These are phyloP conservation scores for Cydia strobilella DNA, from an alignment of 1,140 invertebrate genomes.

Conservation along the genomic window DNA sequence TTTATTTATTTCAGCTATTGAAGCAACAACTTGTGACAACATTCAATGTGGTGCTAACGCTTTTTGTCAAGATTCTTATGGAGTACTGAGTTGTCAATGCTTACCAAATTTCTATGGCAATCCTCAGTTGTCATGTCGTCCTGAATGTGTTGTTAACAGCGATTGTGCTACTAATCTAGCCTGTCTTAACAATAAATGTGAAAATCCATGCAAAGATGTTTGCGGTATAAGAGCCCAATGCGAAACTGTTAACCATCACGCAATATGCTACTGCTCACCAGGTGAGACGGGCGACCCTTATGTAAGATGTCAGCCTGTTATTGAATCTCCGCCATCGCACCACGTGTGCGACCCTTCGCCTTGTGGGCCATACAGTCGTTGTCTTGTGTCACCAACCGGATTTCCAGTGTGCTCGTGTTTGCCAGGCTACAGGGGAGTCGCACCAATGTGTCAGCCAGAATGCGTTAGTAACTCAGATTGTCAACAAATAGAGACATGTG, in stretches of 20 bases:
- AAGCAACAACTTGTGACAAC: conserved; percentile 84
- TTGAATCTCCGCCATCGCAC: conserved; percentile 65
- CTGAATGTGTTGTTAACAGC: conserved; percentile 89
- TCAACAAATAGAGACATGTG: conserved; percentile 86
- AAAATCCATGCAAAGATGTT: conserved; percentile 88
- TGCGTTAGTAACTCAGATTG: conserved; percentile 91
- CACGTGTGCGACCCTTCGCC: conserved; percentile 87
- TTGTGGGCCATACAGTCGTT: conserved; percentile 89
- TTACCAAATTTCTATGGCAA: conserved; percentile 86
- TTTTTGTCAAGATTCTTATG: conserved; percentile 83
- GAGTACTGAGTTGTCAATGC: conserved; percentile 83
- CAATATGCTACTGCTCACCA: conserved; percentile 88
- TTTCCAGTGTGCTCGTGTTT: conserved; percentile 90
- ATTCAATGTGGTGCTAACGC: conserved; percentile 89
- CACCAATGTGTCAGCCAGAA: conserved; percentile 89
- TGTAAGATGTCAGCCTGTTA: conserved; percentile 83
- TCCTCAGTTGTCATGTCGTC: conserved; percentile 86
- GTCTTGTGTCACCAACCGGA: conserved; percentile 85
- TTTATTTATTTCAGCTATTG: conserved; percentile 71
- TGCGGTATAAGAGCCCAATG: conserved; percentile 89
- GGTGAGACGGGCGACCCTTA: conserved; percentile 90
- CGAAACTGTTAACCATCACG: conserved; percentile 87
- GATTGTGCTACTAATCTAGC: conserved; percentile 86
- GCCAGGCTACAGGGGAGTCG: conserved; percentile 88
- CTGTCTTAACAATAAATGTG: conserved; percentile 90